Evolutionary conservation across 2,888 invertebrate genomes (phyloP).

Genomic region (Tinea pellionella): DNA sequence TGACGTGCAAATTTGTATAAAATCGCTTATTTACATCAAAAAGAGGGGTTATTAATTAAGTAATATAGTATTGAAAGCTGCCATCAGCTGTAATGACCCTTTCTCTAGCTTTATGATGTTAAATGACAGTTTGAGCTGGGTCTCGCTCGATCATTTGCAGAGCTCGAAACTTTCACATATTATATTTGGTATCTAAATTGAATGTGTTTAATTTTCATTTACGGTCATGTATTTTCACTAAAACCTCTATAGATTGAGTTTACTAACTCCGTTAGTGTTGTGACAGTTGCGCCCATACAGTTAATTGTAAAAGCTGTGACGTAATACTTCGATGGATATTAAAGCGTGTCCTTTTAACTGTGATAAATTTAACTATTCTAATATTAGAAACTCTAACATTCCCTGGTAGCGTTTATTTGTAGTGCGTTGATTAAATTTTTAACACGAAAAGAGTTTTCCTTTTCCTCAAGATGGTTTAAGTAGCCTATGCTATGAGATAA

Average conservation of each 20-base stretch:
- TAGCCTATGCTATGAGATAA: too few relatives aligned
- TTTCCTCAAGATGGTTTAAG: too few relatives aligned
- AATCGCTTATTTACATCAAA: background rate
- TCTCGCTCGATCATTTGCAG: background rate
- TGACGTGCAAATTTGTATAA: background rate
- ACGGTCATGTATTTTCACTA: background rate
- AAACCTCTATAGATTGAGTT: constrained; percentile 4
- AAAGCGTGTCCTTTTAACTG: background rate
- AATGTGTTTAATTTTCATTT: background rate
- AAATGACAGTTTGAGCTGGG: constrained; percentile 6
- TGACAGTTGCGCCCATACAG: background rate
- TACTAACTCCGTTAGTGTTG: background rate
- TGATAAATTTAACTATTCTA: too few relatives aligned
- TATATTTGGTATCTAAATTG: background rate
- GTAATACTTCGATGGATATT: background rate
- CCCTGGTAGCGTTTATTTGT: too few relatives aligned
- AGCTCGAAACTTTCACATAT: background rate
- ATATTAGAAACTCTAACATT: too few relatives aligned
- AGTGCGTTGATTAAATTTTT: too few relatives aligned
- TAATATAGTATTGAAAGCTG: background rate
- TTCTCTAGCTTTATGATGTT: background rate
- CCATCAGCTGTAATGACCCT: background rate
- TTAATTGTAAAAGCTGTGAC: background rate
- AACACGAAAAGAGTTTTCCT: too few relatives aligned
- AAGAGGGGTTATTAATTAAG: background rate